A percentile compares a stretch with the other conserved stretches of the same genome.
Conservation (phyloP, 2,113 vertebrate genomes). For the Grallaria varia region DNA sequence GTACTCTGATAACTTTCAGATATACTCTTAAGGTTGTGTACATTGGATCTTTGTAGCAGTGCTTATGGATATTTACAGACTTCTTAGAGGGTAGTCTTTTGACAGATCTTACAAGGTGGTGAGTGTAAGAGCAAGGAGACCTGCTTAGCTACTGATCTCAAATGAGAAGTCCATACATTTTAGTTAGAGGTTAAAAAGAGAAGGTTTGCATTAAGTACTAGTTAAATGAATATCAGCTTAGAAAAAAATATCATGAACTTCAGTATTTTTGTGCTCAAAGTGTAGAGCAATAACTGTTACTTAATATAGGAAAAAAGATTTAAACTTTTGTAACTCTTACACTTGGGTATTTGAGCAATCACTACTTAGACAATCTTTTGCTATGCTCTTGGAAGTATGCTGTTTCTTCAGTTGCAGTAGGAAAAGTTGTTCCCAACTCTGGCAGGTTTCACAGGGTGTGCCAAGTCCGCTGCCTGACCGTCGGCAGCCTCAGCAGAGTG, state of each 20-base stretch:
- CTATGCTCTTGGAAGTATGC: neutral
- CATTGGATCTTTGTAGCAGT: neutral
- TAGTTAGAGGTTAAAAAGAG: neutral
- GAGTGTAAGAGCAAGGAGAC: neutral
- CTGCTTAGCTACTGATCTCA: neutral
- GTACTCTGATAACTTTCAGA: neutral
- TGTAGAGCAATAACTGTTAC: neutral
- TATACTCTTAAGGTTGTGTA: neutral
- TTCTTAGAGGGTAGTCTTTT: neutral
- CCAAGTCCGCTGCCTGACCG: neutral
- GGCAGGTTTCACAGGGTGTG: neutral
- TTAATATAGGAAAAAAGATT: neutral
- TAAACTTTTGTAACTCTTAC: neutral
- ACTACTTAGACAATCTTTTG: neutral
- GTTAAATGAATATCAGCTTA: neutral
- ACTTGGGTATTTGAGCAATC: fast-evolving
- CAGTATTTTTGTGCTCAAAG: neutral
- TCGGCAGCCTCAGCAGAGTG: neutral
- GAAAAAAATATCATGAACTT: neutral
- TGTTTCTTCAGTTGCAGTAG: neutral
- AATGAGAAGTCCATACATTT: neutral
- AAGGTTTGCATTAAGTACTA: neutral
- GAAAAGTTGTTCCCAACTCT: neutral
- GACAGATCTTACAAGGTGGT: neutral
- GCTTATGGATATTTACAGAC: neutral